phyloP scores from a whole-genome alignment of 2,797 vertebrate species.

The Adrianichthys oophorus region DNA sequence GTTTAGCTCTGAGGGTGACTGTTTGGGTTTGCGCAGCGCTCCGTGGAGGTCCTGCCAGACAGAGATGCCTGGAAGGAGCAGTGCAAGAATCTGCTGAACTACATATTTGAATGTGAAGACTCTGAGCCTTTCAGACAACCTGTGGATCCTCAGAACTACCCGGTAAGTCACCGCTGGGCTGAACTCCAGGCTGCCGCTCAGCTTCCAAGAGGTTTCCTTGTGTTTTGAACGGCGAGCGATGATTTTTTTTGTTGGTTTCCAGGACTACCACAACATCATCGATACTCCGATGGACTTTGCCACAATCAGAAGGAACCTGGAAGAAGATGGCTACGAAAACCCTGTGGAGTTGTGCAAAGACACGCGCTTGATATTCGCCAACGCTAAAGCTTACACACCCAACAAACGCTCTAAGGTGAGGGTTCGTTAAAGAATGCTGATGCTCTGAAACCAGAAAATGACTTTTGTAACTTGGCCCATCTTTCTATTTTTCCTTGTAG shows the following conservation, averaged over 20 bases:
- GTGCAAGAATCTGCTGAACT: slow-evolving; percentile 87
- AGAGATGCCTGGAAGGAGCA: slow-evolving; percentile 90
- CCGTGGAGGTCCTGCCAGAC: slow-evolving; percentile 75
- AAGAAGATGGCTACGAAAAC: slow-evolving; percentile 89
- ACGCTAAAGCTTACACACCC: slow-evolving; percentile 96
- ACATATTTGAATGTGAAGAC: slow-evolving; percentile 95
- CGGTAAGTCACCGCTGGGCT: slow-evolving; percentile 75
- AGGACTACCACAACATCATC: slow-evolving; percentile 95
- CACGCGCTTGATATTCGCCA: slow-evolving; percentile 92
- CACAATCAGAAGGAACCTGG: slow-evolving; percentile 86
- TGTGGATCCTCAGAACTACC: slow-evolving; percentile 90
- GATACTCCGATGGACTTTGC: slow-evolving; percentile 95
- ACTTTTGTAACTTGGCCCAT: background rate
- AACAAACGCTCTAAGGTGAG: slow-evolving; percentile 97
- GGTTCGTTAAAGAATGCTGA: background rate
- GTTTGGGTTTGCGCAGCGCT: slow-evolving; percentile 44
- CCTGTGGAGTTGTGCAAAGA: slow-evolving; percentile 95
- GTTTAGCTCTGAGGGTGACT: background rate
- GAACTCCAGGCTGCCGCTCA: background rate
- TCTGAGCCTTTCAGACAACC: slow-evolving; percentile 95
- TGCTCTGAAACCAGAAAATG: too few species aligned
- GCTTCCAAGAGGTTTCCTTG: background rate
- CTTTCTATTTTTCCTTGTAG: slow-evolving; percentile 56
- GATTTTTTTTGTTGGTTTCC: slow-evolving; percentile 17
- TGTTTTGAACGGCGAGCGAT: slow-evolving; percentile 1